These are phyloP conservation scores for Chrysemys picta DNA, from an alignment of 2,113 vertebrate genomes.

Conservation along the genomic window DNA sequence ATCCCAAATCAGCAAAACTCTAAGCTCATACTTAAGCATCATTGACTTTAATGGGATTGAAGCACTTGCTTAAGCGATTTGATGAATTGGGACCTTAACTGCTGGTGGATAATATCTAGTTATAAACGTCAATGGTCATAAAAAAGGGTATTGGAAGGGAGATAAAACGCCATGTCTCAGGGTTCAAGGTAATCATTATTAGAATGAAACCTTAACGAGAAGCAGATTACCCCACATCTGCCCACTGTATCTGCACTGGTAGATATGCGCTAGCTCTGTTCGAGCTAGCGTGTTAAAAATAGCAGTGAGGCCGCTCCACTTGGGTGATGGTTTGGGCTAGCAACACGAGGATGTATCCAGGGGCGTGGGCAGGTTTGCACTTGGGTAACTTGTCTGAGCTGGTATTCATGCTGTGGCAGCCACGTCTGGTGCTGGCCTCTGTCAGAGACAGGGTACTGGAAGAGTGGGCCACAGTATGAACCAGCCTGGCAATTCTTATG, in stretches of 20 bases:
- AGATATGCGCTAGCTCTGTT: not conserved
- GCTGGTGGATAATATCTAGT: rapidly evolving
- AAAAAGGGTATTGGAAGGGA: not conserved
- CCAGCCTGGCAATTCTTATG: not conserved
- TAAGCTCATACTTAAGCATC: not conserved
- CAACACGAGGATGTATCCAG: not conserved
- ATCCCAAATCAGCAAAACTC: not conserved
- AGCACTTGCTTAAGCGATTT: not conserved
- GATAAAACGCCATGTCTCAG: not conserved
- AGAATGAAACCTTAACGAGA: not conserved
- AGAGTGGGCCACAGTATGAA: not conserved
- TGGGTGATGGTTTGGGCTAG: not conserved
- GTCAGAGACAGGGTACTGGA: not conserved
- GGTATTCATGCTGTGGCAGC: not conserved
- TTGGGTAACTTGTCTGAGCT: not conserved
- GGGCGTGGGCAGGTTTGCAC: no score
- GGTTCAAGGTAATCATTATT: not conserved
- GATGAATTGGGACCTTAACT: not conserved
- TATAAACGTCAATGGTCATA: not conserved
- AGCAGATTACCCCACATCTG: not conserved
- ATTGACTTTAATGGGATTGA: not conserved
- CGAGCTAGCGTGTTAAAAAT: not conserved
- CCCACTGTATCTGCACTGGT: not conserved
- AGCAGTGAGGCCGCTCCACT: not conserved
- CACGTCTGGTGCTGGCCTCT: not conserved